Evolutionary conservation across 2,888 invertebrate species (phyloP), one percentile per base, ranked within the genome.

Genomic region (Danaus chrysippus): DNA sequence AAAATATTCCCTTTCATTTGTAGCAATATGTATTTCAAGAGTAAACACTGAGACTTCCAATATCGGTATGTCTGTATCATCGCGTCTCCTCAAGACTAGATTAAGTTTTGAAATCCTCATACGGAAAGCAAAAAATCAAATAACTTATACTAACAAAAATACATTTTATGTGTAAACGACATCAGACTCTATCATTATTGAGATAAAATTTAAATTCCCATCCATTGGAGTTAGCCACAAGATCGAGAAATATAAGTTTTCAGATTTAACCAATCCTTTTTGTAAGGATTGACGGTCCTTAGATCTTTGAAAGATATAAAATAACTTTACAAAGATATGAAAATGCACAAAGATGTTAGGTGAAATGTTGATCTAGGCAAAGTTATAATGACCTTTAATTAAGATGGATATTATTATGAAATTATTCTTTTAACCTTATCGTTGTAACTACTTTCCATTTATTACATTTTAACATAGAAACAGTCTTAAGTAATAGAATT

Each of bases 41-140:
- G 73, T 71, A 73, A 76, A 75, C 72, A 75, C 77, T 77, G 76
- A 71, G 75, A 79, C 83, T 79, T 81, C 77, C 77, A 78, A 83
- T 82, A 79, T 73, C 63, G 71, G 68, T 68, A 72, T 71, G 74
- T 75, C 73, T 75, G 69, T 71, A 63, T 67, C 59, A 60, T 62
- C 60, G 60, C 61, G 59, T 62, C 59, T 63, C 54, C 63, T 61
- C 59, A 62, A 65, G 60, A 56, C 61, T 63, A 65, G 69, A 70
- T 70, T 70, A 68, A 68, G 68, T 70, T 71, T 68, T 65, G 62
- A 61, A 65, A 68, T 69, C 54, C 61, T 58, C 46, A 53, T 54
- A 56, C 23, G 55, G 54, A 54, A 59, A 61, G 58, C 43, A 53
- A 68, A 66, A 69, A 65, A 69, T 69, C 62, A 59, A 63, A 65